A percentile compares a stretch with the other conserved stretches of the same genome.
phyloP scores from a whole-genome alignment of 2,113 vertebrate genomes.

The Chamaea fasciata region DNA sequence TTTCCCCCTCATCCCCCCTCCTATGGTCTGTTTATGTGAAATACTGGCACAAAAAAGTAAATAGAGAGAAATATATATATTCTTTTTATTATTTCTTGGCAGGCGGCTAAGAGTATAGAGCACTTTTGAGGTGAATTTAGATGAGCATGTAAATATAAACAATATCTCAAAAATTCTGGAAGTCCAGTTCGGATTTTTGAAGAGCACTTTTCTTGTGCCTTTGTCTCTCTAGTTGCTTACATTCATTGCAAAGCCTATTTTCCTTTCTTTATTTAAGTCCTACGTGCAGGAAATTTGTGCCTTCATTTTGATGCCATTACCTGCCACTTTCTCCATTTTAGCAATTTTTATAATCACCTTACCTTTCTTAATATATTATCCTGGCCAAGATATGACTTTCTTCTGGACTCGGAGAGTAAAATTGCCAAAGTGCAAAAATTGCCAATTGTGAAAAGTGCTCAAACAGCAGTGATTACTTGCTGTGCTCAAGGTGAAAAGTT shows the following conservation, averaged over 20 bases:
- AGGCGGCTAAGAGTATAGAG: constrained; percentile 24
- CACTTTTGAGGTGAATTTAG: constrained; percentile 39
- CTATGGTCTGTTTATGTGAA: constrained; percentile 20
- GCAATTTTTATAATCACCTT: constrained; percentile 26
- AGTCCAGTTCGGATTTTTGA: constrained; percentile 30
- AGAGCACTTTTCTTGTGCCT: neutral
- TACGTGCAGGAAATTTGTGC: neutral
- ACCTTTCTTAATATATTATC: neutral
- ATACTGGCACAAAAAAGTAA: constrained; percentile 32
- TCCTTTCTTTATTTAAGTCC: constrained; percentile 20
- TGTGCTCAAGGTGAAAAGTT: neutral
- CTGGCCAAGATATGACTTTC: neutral
- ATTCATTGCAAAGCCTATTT: neutral
- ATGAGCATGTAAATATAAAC: constrained; percentile 19
- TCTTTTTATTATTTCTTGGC: constrained; percentile 61
- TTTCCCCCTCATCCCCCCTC: too few species aligned
- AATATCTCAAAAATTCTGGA: constrained; percentile 17
- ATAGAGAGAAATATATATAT: constrained; percentile 18
- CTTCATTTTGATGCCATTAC: neutral
- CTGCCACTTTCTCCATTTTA: constrained; percentile 11
- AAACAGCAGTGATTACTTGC: neutral
- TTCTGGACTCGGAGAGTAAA: neutral
- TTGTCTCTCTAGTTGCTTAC: neutral
- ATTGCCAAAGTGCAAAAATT: neutral
- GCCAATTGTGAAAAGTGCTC: neutral